Conservation (phyloP, 2,888 invertebrate genomes). For the Hirtodrosophila duncani region DNA sequence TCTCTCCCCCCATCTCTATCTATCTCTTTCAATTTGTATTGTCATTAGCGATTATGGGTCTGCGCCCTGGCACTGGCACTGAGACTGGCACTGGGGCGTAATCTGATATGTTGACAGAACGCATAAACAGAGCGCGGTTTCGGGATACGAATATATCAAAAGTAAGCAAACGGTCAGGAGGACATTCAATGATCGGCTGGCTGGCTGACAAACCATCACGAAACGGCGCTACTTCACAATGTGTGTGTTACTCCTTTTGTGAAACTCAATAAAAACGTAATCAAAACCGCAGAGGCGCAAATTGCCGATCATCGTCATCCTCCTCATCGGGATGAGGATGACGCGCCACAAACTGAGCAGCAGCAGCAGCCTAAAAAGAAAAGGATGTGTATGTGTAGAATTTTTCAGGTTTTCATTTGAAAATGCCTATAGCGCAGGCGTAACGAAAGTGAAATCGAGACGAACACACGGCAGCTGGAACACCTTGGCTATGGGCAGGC, state of each 20-base stretch:
- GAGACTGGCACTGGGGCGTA: constrained; percentile 44
- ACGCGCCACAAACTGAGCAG: constrained; percentile 38
- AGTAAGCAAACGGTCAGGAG: constrained; percentile 3
- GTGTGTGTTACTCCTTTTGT: constrained; percentile 70
- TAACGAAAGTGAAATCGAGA: constrained; percentile 74
- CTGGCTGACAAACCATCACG: constrained; percentile 62
- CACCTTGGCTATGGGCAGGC: constrained; percentile 62
- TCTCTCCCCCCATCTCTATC: constrained; percentile 1
- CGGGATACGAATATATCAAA: background rate
- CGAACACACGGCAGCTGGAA: constrained; percentile 61
- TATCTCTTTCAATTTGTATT: constrained; percentile 61
- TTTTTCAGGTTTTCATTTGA: constrained; percentile 58
- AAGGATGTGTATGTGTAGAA: constrained; percentile 11
- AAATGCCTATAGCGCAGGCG: constrained; percentile 53
- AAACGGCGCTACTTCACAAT: constrained; percentile 71
- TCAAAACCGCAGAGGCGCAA: constrained; percentile 55
- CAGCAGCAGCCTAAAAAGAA: constrained; percentile 14
- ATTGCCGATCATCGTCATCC: constrained; percentile 18
- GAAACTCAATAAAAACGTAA: constrained; percentile 63
- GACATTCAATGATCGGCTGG: constrained; percentile 22
- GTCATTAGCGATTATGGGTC: constrained; percentile 66
- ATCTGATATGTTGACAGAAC: constrained; percentile 68
- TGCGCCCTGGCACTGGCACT: constrained; percentile 14
- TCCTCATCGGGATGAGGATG: constrained; percentile 15
- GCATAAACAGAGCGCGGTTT: constrained; percentile 33